Evolutionary conservation across 1,140 invertebrate genomes (phyloP), one percentile per base, ranked within the genome.

Genomic region (Drosophila miranda): DNA sequence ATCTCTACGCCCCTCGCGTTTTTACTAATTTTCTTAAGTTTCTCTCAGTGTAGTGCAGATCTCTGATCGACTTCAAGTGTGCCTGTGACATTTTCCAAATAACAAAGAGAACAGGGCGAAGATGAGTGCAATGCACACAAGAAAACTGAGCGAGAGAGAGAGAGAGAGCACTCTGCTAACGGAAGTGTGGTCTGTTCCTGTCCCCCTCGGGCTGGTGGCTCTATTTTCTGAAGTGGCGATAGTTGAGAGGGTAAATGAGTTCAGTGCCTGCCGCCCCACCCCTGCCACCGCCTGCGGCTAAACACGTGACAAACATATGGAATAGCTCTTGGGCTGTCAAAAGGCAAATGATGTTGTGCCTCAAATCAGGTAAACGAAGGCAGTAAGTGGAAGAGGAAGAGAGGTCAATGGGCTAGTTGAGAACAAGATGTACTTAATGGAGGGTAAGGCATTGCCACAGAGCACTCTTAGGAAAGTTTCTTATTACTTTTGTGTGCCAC

Each of bases 71-170:
- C 79, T 67, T 68, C 66, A 64, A 76, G 71, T 62, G 71, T 62
- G 75, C 46, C 78, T 75, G 70, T 83, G 79, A 84, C 80, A 83
- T 79, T 79, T 75, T 53, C 38, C 52, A 43, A 69, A 64, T 74
- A 56, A 53, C 44, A 49, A 46, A 55, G 53, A 43, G 46, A 34
- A 41, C 41, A 23, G 41, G 59, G 34, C 74, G 55, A 60, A 71
- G 61, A 56, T 43, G 19, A 19, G 38, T 11, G 13, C 42, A 48
- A 41, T 16, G 9, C 21, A 44, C 42, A 68, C 66, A 68, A 53
- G 41, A 54, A 42, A 42, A 13, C 11, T 13, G 4, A 34, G 30
- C 30, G 30, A 34, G 30, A 34, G 30, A 38, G 11, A 9, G 0
- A 2, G 7, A 30, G 11, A 38, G 3, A 13, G 9, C 4, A 30